These are phyloP conservation scores for Tiliacea citrago DNA, from an alignment of 2,888 invertebrate genomes.

Conservation along the genomic window DNA sequence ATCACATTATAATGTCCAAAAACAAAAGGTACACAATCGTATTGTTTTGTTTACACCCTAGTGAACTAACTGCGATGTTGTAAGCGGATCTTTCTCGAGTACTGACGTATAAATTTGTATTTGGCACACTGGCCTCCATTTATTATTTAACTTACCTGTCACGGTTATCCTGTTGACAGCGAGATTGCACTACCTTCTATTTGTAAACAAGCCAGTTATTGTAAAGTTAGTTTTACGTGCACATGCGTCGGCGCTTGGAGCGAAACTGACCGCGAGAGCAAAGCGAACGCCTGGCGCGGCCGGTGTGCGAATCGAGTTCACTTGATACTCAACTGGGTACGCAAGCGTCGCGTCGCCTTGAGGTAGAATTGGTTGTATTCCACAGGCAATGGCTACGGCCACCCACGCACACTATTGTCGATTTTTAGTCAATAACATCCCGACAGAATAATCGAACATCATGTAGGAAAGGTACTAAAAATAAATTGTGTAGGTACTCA, in stretches of 20 bases:
- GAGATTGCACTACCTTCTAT: constrained; percentile 80
- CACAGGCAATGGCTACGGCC: constrained; percentile 65
- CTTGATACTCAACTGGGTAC: constrained; percentile 70
- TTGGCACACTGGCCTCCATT: constrained; percentile 81
- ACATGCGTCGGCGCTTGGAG: constrained; percentile 75
- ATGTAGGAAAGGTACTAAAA: constrained; percentile 15
- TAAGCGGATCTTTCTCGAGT: constrained; percentile 43
- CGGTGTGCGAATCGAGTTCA: constrained; percentile 83
- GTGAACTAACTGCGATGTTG: constrained; percentile 45
- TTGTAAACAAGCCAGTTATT: constrained; percentile 82
- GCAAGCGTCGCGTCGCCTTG: constrained; percentile 58
- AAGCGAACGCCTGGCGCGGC: constrained; percentile 65
- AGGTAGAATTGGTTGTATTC: constrained; percentile 64
- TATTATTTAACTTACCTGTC: constrained; percentile 83
- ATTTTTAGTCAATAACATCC: constrained; percentile 62
- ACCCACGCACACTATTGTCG: constrained; percentile 67
- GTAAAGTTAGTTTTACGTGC: constrained; percentile 72
- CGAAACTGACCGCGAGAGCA: constrained; percentile 77
- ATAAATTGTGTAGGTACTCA: constrained; percentile 10
- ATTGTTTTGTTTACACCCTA: constrained; percentile 80
- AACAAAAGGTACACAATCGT: constrained; percentile 79
- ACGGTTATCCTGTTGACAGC: constrained; percentile 81
- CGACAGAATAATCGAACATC: constrained; percentile 39
- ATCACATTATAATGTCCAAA: constrained; percentile 71
- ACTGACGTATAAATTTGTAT: constrained; percentile 58